These are phyloP conservation scores for Vidua macroura DNA, from an alignment of 2,113 vertebrate genomes.

Conservation along the genomic window DNA sequence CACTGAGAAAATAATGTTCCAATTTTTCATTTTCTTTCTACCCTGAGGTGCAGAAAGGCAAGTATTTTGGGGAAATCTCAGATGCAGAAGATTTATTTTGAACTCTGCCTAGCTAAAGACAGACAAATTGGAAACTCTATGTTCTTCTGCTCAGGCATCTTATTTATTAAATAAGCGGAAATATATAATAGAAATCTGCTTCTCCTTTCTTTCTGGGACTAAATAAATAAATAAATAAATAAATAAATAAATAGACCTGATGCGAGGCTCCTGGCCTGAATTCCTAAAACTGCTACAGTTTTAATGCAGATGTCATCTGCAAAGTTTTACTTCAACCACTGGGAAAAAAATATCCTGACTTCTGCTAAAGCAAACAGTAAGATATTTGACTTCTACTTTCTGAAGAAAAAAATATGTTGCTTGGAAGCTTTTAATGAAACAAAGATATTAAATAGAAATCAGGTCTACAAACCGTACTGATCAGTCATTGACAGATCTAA, in stretches of 20 bases:
- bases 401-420: background rate
- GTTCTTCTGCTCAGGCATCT: background rate
- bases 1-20: background rate
- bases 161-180: background rate
- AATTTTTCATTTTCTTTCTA: background rate
- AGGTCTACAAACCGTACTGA: background rate
- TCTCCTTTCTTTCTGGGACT: background rate
- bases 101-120: background rate
- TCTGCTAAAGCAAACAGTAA: background rate
- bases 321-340: background rate
- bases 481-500: background rate
- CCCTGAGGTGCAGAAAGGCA: background rate
- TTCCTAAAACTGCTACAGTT: background rate
- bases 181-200: background rate
- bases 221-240: background rate
- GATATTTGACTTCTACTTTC: background rate
- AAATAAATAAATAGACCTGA: background rate
- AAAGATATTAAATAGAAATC: background rate
- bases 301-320: background rate
- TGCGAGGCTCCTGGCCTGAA: background rate
- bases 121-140: background rate
- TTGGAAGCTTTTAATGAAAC: background rate
- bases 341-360: background rate
- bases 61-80: background rate
- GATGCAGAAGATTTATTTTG: background rate